Evolutionary conservation across 2,113 vertebrate species (phyloP).

Genomic region (Tyto alba): DNA sequence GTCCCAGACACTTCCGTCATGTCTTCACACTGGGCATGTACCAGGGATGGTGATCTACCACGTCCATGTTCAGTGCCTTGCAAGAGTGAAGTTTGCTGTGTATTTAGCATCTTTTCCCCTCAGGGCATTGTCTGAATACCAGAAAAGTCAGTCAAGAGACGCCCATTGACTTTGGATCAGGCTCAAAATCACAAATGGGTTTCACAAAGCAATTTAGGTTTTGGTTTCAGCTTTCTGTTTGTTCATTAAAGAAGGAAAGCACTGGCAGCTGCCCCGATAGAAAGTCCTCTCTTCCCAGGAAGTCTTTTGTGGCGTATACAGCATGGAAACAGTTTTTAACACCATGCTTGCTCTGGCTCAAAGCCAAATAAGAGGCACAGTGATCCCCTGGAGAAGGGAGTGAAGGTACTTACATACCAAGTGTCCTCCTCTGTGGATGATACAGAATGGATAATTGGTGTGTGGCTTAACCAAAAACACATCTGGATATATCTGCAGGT

Average conservation of each 20-base stretch:
- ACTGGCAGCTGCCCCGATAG: neutral
- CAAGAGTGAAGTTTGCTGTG: neutral
- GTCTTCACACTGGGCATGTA: neutral
- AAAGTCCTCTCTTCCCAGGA: neutral
- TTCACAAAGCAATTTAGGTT: neutral
- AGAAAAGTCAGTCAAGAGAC: neutral
- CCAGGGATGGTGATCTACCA: neutral
- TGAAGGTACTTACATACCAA: neutral
- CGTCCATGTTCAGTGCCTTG: neutral
- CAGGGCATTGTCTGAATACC: fast-evolving
- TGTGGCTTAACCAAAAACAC: neutral
- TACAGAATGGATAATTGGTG: neutral
- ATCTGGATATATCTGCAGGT: fast-evolving
- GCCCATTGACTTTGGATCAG: neutral
- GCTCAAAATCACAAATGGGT: neutral
- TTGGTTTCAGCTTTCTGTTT: neutral
- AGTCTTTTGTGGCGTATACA: neutral
- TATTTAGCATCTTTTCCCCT: neutral
- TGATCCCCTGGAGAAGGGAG: neutral
- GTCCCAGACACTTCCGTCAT: neutral
- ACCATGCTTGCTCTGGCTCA: neutral
- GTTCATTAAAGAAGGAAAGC: neutral
- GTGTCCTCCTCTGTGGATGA: fast-evolving
- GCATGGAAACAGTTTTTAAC: neutral
- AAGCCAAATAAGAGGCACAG: neutral